Evolutionary conservation across 2,888 invertebrate species (phyloP).

Genomic region (Beris chalybata): DNA sequence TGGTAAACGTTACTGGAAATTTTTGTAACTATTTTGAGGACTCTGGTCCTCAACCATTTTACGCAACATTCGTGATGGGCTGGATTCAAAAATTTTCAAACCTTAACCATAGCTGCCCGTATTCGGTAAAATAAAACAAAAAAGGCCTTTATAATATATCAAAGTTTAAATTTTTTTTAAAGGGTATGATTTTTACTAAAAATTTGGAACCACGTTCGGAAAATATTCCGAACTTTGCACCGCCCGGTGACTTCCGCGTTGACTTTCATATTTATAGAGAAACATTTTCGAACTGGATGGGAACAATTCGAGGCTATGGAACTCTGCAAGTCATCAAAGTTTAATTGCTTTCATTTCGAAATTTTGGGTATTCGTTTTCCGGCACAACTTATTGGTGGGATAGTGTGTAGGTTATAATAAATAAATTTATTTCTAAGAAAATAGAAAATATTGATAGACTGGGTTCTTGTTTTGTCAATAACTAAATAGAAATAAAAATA

Average conservation of each 20-base stretch:
- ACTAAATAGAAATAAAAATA: no score
- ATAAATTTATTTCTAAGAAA: no score
- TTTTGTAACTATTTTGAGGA: background rate
- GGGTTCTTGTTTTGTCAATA: no score
- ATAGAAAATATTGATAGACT: no score
- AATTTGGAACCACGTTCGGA: conserved; percentile 11
- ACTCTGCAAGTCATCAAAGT: conserved; percentile 7
- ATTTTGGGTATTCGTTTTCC: no score
- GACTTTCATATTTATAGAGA: conserved; percentile 8
- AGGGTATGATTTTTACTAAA: conserved; percentile 6
- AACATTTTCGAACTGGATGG: conserved; percentile 9
- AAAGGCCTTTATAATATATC: background rate
- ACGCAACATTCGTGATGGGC: background rate
- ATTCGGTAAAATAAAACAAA: background rate
- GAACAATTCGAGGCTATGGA: conserved; percentile 18
- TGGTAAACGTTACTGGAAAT: conserved; percentile 1
- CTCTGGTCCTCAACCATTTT: background rate
- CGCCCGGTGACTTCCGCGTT: conserved; percentile 13
- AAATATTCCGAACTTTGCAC: conserved; percentile 8
- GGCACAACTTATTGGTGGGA: no score
- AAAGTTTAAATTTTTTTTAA: background rate
- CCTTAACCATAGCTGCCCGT: background rate
- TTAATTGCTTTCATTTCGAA: background rate
- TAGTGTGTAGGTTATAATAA: no score
- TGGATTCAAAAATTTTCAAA: background rate